Percentiles rank a stretch among this genome's conserved stretches.
These are phyloP conservation scores for Clarias pachynema DNA, from an alignment of 2,797 vertebrate genomes.

Conservation along the genomic window DNA sequence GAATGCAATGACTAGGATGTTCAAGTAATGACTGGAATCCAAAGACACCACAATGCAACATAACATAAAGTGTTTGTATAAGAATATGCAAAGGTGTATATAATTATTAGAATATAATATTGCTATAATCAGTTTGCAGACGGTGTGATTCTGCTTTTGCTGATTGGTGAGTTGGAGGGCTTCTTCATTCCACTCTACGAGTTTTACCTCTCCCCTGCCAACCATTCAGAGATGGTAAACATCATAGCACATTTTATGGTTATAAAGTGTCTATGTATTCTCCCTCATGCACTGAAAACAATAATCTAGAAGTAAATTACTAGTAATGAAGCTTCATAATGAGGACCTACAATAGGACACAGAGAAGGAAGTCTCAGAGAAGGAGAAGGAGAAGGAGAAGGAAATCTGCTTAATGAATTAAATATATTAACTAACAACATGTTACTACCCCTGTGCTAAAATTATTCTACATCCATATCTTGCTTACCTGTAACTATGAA, in stretches of 20 bases:
- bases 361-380: no score
- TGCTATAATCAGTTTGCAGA: conserved; percentile 84
- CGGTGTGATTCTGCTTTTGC: conserved; percentile 88
- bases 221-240: conserved; percentile 80
- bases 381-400: background rate
- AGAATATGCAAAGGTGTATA: background rate
- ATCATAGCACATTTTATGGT: background rate
- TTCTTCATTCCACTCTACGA: conserved; percentile 87
- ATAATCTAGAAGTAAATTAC: background rate
- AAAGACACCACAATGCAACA: background rate
- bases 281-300: background rate
- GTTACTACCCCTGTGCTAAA: background rate
- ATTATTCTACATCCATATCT: background rate
- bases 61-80: background rate
- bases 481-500: background rate
- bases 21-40: background rate
- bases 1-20: background rate
- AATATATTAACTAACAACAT: background rate
- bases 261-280: background rate
- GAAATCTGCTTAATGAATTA: background rate
- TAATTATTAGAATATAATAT: background rate
- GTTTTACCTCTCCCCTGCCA: conserved; percentile 84
- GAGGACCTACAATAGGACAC: background rate
- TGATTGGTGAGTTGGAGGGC: conserved; percentile 90
- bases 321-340: background rate